Percentiles rank a stretch among this genome's conserved stretches.
These are phyloP conservation scores for Choreutis nemorana DNA, from an alignment of 2,888 invertebrate genomes.

Conservation along the genomic window DNA sequence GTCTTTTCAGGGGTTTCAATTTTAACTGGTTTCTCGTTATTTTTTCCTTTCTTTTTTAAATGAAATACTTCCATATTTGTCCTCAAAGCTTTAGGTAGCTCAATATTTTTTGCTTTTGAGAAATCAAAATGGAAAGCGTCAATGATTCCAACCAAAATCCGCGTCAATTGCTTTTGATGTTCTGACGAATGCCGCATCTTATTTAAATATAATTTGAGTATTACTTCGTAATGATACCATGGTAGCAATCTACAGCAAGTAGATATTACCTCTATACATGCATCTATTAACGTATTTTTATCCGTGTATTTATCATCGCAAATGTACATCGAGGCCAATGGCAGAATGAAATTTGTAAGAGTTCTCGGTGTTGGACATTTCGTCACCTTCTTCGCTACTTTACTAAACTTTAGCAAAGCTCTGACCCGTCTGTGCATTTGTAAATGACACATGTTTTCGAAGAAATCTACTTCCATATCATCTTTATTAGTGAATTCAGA, in stretches of 20 bases:
- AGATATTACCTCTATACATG: conserved; percentile 83
- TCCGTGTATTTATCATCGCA: conserved; percentile 77
- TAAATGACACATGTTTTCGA: conserved; percentile 89
- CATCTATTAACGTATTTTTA: conserved; percentile 84
- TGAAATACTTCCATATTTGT: conserved; percentile 25
- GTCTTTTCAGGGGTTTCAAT: conserved; percentile 13
- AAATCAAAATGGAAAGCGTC: conserved; percentile 95
- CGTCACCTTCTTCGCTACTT: conserved; percentile 67
- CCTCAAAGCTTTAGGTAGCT: conserved; percentile 38
- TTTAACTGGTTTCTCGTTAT: conserved; percentile 10
- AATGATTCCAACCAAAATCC: conserved; percentile 78
- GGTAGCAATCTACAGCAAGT: conserved; percentile 80
- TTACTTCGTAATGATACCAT: conserved; percentile 88
- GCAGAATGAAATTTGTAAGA: conserved; percentile 85
- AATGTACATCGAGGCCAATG: conserved; percentile 82
- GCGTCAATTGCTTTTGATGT: conserved; percentile 84
- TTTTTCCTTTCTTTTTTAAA: conserved; percentile 16
- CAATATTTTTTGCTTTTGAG: conserved; percentile 59
- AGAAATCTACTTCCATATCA: conserved; percentile 92
- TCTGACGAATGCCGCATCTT: conserved; percentile 76
- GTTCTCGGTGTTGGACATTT: conserved; percentile 73
- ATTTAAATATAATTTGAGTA: conserved; percentile 81
- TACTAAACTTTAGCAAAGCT: conserved; percentile 80
- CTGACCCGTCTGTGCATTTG: conserved; percentile 87
- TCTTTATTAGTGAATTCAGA: conserved; percentile 70